Base-by-base conservation (phyloP, 2,113 vertebrate species). In the Ahaetulla prasina region DNA sequence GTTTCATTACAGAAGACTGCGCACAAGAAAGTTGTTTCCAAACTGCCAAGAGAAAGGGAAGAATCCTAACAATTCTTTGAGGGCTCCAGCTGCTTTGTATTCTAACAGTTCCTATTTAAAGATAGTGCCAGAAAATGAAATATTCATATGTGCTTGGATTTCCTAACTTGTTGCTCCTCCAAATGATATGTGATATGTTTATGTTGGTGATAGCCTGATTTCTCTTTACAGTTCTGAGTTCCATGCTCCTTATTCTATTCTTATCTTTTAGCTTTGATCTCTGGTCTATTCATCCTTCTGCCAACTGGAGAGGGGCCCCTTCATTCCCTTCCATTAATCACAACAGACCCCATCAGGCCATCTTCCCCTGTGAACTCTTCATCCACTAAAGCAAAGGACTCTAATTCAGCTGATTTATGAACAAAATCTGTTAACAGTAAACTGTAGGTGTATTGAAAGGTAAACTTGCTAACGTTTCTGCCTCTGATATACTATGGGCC, bases 351-450 rank as follows among this genome's bases (percentile, higher is more conserved):
- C 16, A 47, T 14, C 25, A 18, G 47, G 10, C 91, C 54, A 85
- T 94, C 97, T 94, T 35, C 97, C 97, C 97, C 92, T 97, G 80
- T 90, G 84, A 60, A 22, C 7, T 10, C 92, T n/a, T 35, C 91
- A 94, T 91, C 35, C 87, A 0, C 47, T 35, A 9, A 89, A 86
- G 94, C 87, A 39, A 0, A 39, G 12, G 92, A 86, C 92, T 90
- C 30, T 52, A 30, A 0, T 0, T 1, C 55, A 93, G 94, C 84
- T 93, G 16, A 0, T 8, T 93, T 87, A 97, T 95, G 95, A 97
- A 98, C 97, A 98, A 98, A 63, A 96, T 54, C 97, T 97, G 97
- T 98, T 97, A 97, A 53, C 97, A 90, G 89, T 6, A 88, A 93
- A 84, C 95, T 94, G 39, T 90, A 74, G 96, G 95, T 93, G 54